Conservation (phyloP, 1,140 invertebrate species). For the Arctopsyche grandis region DNA sequence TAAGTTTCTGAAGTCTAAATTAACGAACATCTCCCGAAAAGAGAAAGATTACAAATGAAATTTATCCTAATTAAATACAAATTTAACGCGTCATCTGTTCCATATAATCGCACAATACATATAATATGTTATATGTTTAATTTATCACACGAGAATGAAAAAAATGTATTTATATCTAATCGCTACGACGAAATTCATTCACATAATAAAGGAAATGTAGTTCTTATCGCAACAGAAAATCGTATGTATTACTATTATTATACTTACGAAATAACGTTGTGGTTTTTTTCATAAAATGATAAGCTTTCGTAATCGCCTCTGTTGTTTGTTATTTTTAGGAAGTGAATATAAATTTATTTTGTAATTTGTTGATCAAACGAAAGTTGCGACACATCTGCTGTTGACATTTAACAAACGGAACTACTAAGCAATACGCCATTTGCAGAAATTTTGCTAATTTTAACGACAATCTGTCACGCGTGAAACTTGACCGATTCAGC, state of each 20-base stretch:
- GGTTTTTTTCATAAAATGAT: background rate
- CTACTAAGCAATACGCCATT: slow-evolving; percentile 16
- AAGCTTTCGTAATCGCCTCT: background rate
- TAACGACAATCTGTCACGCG: slow-evolving; percentile 1
- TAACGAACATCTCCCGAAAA: slow-evolving; percentile 8
- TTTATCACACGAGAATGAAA: background rate
- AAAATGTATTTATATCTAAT: too few relatives aligned
- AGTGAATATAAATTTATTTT: too few relatives aligned
- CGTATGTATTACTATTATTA: background rate
- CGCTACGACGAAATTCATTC: background rate
- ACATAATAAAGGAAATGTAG: background rate
- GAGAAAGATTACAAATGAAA: background rate
- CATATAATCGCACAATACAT: background rate
- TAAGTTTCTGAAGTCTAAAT: slow-evolving; percentile 19
- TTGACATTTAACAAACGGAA: background rate
- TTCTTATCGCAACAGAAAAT: background rate
- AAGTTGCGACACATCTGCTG: background rate
- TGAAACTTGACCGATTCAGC: slow-evolving; percentile 19
- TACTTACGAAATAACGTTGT: background rate
- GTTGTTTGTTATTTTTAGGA: background rate
- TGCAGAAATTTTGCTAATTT: slow-evolving; percentile 15
- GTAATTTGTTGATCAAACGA: too few relatives aligned
- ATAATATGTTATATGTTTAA: background rate
- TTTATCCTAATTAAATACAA: slow-evolving; percentile 8
- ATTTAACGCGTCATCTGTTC: slow-evolving; percentile 9